Base-by-base conservation (phyloP, 2,113 vertebrate species). In the Diadophis punctatus region DNA sequence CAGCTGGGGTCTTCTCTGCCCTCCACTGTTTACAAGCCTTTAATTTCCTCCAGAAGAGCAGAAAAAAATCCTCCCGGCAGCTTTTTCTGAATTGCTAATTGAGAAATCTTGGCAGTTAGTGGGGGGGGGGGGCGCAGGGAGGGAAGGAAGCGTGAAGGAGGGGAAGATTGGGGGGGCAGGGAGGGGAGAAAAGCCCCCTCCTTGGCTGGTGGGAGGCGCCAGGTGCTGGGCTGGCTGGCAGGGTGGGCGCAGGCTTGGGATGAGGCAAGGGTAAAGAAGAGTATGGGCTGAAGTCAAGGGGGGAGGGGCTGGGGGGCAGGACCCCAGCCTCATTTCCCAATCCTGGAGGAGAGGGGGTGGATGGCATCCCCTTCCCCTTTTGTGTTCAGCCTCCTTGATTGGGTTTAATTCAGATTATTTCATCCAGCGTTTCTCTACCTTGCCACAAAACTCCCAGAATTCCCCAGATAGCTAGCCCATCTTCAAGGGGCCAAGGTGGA, bases 21-120 rank as follows among this genome's bases (percentile, higher is more conserved):
- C 88, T 46, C 23, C 23, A 56, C 90, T 90, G 88, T 4, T 94
- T 94, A 87, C 86, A 90, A 94, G 93, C 27, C 91, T 96, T 95
- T 95, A 86, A 90, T 95, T 96, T 96, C 96, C 91, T 23, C 5
- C 94, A 92, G 0, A 0, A 86, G n/a, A 86, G 87, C 90, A 51
- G 93, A 84, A 93, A 91, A 95, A 95, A 91, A 93, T 95, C 95
- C 95, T 94, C 74, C 95, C 0, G 11, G 56, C 0, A 18, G 90
- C 95, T 95, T 93, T 3, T 8, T 0, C 84, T 91, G 94, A 30
- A 90, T 4, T 12, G 90, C 87, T 96, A 94, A 95, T 93, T 55
- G 92, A 92, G 87, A 94, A 55, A 0, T 8, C 58, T 74, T 93
- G 12, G 39, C 1, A 56, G 16, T 48, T 16, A 18, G 39, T 14